These are phyloP conservation scores for Clusia tigrina DNA, from an alignment of 2,888 invertebrate species.

Conservation along the genomic window DNA sequence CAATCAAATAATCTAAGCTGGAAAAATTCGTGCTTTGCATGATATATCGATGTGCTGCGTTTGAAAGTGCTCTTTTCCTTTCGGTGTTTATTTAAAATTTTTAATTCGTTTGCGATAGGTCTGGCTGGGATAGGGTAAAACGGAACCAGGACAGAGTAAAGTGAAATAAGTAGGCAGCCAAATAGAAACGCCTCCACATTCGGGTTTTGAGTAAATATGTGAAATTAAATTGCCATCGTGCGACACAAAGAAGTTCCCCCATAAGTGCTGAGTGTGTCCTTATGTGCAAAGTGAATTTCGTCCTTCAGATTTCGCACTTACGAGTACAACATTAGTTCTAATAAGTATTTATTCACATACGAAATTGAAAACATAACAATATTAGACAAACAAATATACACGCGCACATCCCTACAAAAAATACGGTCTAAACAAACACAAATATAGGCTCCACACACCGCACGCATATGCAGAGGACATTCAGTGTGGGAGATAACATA, in stretches of 20 bases:
- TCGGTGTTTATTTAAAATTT: slow-evolving; percentile 6
- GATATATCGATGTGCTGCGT: slow-evolving; percentile 16
- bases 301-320: not conserved
- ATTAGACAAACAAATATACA: too few relatives aligned
- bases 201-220: slow-evolving; percentile 9
- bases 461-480: too few relatives aligned
- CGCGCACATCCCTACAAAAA: too few relatives aligned
- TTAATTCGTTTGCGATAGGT: not conserved
- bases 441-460: too few relatives aligned
- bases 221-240: slow-evolving; percentile 8
- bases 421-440: too few relatives aligned
- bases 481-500: too few relatives aligned
- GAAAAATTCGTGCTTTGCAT: slow-evolving; percentile 25
- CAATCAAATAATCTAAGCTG: slow-evolving; percentile 24
- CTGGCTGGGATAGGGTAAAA: not conserved
- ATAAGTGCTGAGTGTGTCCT: not conserved
- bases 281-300: too few relatives aligned
- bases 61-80: not conserved
- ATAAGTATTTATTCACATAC: too few relatives aligned
- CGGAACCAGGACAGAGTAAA: slow-evolving; percentile 4
- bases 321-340: too few relatives aligned
- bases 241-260: not conserved
- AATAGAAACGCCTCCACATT: slow-evolving; percentile 9
- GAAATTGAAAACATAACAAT: too few relatives aligned
- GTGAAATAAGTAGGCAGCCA: slow-evolving; percentile 1